Base-by-base conservation (phyloP, 2,797 vertebrate genomes). In the Poecilia picta region DNA sequence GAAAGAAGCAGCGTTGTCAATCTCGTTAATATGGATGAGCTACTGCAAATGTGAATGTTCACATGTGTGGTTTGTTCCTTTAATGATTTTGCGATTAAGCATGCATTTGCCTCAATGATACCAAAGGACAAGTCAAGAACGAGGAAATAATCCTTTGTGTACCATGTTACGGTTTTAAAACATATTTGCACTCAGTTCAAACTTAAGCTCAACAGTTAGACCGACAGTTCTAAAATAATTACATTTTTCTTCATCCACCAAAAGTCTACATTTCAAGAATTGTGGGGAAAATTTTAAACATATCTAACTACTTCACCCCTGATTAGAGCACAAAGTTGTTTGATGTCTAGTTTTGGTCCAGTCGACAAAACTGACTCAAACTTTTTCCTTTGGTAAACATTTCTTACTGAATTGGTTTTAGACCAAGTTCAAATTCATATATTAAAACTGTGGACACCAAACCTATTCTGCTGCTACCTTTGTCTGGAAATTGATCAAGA, bases 21-120 rank as follows among this genome's bases (percentile, higher is more conserved):
- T 89, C 82, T 91, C 85, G 93, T 95, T 87, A 94, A 94, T 94
- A 94, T 95, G 93, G 82, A 95, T 93, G 51, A 36, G 82, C 89
- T 87, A 82, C 82, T 91, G 85, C 72, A 79, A 78, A 82, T 68
- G 76, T 78, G 51, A 75, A 71, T 82, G 73, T 78, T 80, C 13
- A 74, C 39, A 57, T 10, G 36, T 18, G 64, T 75, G 36, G 12
- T 55, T 75, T 31, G 12, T n/a, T 55, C 25, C 53, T 73, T 72
- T 2, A 75, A 46, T 77, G 39, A 71, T 75, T 77, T 75, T 83
- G 81, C 68, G 55, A 55, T 81, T 31, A 45, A 75, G 45, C 71
- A 79, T 75, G 82, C 72, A 70, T 72, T 72, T 80, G 47, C 51
- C 81, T 81, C 46, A 59, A 43, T 73, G 85, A 89, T 83, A 88